Conservation (phyloP, 2,888 invertebrate genomes). For the Lasioglossum figueresi region DNA sequence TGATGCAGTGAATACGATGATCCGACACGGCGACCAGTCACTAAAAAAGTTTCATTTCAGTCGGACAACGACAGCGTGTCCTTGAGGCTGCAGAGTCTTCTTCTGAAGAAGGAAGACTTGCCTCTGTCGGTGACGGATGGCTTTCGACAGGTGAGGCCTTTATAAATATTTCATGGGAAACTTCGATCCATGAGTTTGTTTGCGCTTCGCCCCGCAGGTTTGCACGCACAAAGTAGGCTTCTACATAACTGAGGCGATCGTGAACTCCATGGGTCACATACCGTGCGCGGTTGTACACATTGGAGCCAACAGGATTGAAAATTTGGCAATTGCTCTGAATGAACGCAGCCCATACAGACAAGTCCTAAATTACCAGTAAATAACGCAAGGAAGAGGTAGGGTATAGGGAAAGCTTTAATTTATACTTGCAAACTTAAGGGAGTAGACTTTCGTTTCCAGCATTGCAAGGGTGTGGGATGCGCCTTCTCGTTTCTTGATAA, state of each 20-base stretch:
- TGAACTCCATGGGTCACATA: slow-evolving; percentile 55
- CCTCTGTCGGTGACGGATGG: slow-evolving; percentile 64
- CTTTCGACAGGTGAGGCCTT: slow-evolving; percentile 67
- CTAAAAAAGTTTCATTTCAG: slow-evolving; percentile 25
- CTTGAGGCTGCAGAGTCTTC: slow-evolving; percentile 55
- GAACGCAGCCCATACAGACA: slow-evolving; percentile 73
- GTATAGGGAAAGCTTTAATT: neutral
- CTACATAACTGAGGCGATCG: slow-evolving; percentile 67
- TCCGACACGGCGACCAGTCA: too few relatives aligned
- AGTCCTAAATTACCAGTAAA: slow-evolving; percentile 72
- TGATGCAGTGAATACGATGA: too few relatives aligned
- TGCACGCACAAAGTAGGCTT: slow-evolving; percentile 75
- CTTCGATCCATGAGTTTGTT: neutral
- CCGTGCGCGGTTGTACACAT: slow-evolving; percentile 70
- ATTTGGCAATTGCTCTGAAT: slow-evolving; percentile 68
- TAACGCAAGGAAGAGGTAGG: slow-evolving; percentile 3
- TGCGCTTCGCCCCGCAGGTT: slow-evolving; percentile 58
- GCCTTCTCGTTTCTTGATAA: too few relatives aligned
- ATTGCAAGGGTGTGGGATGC: too few relatives aligned
- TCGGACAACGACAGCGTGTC: slow-evolving; percentile 55
- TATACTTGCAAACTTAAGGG: neutral
- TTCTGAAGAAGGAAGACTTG: slow-evolving; percentile 64
- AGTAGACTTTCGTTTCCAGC: too few relatives aligned
- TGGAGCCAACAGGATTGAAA: slow-evolving; percentile 70
- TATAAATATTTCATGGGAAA: neutral